Evolutionary conservation across 2,113 vertebrate genomes (phyloP).

Genomic region (Brevimyrus niger): DNA sequence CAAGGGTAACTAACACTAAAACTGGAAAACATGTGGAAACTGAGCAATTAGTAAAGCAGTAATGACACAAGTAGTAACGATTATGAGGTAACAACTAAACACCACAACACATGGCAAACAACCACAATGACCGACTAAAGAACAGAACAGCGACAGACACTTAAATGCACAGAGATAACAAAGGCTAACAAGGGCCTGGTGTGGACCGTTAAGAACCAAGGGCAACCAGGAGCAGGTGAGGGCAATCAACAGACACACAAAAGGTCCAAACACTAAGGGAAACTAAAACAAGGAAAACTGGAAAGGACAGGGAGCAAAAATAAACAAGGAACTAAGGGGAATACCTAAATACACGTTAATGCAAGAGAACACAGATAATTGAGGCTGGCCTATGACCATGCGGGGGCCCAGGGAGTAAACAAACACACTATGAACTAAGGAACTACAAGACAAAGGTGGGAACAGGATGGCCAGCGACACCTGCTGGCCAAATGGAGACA

Average conservation of each 20-base stretch:
- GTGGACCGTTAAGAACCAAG: not conserved
- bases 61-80: not conserved
- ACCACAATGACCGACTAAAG: not conserved
- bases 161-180: not conserved
- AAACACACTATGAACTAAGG: no score
- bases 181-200: not conserved
- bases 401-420: no score
- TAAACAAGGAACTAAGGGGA: not conserved
- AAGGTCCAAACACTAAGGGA: not conserved
- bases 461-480: no score
- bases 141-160: not conserved
- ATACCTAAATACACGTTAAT: not conserved
- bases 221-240: not conserved
- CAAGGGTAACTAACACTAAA: not conserved
- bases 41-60: not conserved
- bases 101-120: not conserved
- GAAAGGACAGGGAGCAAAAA: no score
- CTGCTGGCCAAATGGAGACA: no score
- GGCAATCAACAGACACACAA: not conserved
- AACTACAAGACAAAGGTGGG: no score
- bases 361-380: no score
- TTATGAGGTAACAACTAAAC: not conserved
- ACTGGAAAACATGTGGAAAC: not conserved
- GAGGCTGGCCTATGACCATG: no score
- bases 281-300: not conserved